phyloP scores from a whole-genome alignment of 2,888 invertebrate genomes.

The Drosophila dives region DNA sequence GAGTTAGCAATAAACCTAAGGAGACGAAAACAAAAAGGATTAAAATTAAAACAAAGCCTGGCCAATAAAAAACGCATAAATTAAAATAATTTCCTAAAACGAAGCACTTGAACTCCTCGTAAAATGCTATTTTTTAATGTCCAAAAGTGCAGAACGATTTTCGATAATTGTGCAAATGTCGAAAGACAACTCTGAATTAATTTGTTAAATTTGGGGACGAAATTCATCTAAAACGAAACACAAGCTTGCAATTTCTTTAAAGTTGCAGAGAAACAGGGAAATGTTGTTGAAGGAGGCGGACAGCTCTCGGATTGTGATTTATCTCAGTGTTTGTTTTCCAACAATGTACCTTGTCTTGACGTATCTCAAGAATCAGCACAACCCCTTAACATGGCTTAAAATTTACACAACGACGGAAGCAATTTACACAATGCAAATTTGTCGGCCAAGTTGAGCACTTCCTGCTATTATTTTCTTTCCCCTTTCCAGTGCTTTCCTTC shows the following conservation, averaged over 20 bases:
- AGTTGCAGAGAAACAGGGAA: conserved; percentile 12
- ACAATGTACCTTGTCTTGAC: conserved; percentile 20
- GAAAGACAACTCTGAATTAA: conserved; percentile 24
- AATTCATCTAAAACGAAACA: neutral
- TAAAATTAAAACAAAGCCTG: conserved; percentile 15
- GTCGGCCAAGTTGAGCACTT: conserved; percentile 48
- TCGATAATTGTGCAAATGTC: conserved; percentile 20
- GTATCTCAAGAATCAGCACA: conserved; percentile 31
- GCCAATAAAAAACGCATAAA: conserved; percentile 33
- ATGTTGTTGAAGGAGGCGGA: conserved; percentile 4
- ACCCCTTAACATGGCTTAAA: conserved; percentile 16
- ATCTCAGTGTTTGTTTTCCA: conserved; percentile 2
- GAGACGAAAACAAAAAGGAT: conserved; percentile 14
- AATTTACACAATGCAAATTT: conserved; percentile 69
- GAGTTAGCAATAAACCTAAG: conserved; percentile 2
- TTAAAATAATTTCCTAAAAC: conserved; percentile 49
- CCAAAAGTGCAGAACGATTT: conserved; percentile 1
- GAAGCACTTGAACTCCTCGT: conserved; percentile 26
- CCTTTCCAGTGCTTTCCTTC: conserved; percentile 8
- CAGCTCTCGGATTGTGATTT: neutral
- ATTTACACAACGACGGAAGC: conserved; percentile 56
- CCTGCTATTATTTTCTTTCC: conserved; percentile 24
- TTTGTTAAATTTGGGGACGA: neutral
- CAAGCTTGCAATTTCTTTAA: neutral
- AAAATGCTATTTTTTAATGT: conserved; percentile 13